These are phyloP conservation scores for Porites lutea DNA, from an alignment of 64 coral and sea anemone genomes.

Conservation along the genomic window DNA sequence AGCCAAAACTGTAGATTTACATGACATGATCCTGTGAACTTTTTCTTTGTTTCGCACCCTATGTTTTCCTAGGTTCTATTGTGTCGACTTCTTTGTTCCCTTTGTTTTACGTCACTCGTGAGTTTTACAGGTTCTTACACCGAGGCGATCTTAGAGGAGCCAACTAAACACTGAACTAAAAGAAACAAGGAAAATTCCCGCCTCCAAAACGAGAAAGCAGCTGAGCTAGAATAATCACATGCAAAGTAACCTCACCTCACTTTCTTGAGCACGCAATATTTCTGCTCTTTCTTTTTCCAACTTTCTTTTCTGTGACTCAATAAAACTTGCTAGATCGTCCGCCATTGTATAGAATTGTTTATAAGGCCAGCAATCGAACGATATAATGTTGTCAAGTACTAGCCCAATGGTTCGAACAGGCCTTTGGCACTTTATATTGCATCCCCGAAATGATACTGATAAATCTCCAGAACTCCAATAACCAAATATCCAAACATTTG, in stretches of 20 bases:
- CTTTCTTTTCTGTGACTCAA: constrained; percentile 86
- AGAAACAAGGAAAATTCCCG: no score
- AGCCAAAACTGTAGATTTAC: no score
- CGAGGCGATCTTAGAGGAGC: no score
- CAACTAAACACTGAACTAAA: no score
- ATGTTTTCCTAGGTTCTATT: no score
- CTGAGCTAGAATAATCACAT: no score
- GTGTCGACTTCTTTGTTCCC: no score
- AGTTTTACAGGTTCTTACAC: no score
- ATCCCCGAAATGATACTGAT: background rate
- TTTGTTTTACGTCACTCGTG: no score
- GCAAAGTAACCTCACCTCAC: constrained; percentile 12
- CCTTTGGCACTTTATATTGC: background rate
- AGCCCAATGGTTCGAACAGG: background rate
- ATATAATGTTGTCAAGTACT: constrained; percentile 6
- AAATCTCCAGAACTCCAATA: background rate
- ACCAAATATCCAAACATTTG: background rate
- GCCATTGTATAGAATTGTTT: constrained; percentile 57
- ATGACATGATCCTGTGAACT: no score
- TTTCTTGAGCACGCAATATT: constrained; percentile 30
- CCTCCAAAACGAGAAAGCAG: no score
- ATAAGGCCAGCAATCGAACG: background rate
- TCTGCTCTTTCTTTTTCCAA: constrained; percentile 80
- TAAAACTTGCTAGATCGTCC: constrained; percentile 90
- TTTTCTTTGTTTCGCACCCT: no score